Conservation (phyloP, 2,888 invertebrate genomes). For the Eumacrocentrus americanus region DNA sequence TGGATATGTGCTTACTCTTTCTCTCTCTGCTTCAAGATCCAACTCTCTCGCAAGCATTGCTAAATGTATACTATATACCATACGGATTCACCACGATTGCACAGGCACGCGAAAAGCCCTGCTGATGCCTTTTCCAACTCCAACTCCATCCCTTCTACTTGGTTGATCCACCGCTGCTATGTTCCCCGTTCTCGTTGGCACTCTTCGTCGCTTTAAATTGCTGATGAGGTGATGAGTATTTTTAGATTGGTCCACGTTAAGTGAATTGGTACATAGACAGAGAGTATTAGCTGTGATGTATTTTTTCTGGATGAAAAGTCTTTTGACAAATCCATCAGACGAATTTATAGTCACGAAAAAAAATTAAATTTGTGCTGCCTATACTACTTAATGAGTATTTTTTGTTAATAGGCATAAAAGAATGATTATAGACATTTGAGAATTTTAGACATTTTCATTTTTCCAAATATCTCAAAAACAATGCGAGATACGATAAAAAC, state of each 20-base stretch:
- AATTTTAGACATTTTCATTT: too few species aligned
- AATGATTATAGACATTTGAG: too few species aligned
- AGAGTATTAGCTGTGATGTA: neutral
- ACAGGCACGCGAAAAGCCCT: neutral
- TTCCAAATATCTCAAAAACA: too few species aligned
- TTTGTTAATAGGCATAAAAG: too few species aligned
- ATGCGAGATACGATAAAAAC: too few species aligned
- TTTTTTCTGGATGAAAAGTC: too few species aligned
- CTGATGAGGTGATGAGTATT: slow-evolving; percentile 62
- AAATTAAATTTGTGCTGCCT: too few species aligned
- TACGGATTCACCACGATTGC: neutral
- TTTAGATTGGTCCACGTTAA: slow-evolving; percentile 60
- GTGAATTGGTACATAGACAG: slow-evolving; percentile 58
- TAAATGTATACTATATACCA: neutral
- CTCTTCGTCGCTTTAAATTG: slow-evolving; percentile 58
- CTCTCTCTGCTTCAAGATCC: too few species aligned
- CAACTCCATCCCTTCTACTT: slow-evolving; percentile 33
- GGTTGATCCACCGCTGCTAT: neutral
- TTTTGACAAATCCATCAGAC: too few species aligned
- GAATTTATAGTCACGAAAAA: too few species aligned
- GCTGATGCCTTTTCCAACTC: slow-evolving; percentile 15
- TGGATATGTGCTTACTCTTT: too few species aligned
- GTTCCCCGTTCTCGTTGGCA: slow-evolving; percentile 35
- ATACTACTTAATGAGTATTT: too few species aligned
- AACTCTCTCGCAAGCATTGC: neutral